Conservation (phyloP, 2,888 invertebrate genomes). For the Teleogryllus oceanicus region DNA sequence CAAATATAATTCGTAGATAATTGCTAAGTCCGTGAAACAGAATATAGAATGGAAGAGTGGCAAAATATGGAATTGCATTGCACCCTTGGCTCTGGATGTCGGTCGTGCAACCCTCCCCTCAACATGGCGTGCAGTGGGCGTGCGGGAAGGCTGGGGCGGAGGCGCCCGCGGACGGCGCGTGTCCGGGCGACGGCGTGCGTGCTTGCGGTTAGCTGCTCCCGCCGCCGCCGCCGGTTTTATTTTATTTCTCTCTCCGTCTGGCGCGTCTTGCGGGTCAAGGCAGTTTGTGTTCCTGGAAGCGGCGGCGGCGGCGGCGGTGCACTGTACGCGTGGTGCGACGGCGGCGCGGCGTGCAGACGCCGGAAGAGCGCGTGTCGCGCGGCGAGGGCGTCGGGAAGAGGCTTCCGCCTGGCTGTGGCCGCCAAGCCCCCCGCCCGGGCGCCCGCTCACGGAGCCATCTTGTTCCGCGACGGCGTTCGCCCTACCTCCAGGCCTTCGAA, state of each 20-base stretch:
- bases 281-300: slow-evolving; percentile 8
- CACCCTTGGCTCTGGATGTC: no score
- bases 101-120: no score
- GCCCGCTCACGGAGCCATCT: no score
- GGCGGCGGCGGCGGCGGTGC: background rate
- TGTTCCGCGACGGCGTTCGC: no score
- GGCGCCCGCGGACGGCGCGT: background rate
- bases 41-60: no score
- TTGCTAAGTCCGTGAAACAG: no score
- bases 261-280: background rate
- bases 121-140: background rate
- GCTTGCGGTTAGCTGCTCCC: background rate
- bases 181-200: background rate
- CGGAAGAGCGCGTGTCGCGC: background rate
- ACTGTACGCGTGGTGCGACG: background rate
- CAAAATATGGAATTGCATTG: no score
- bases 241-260: background rate
- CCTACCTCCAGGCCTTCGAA: no score
- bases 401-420: background rate
- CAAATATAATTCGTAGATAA: no score
- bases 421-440: background rate
- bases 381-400: background rate
- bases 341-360: background rate
- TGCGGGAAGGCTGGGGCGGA: background rate
- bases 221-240: background rate